Evolutionary conservation across 2,888 invertebrate genomes (phyloP).

Genomic region (Exocentrus adspersus): DNA sequence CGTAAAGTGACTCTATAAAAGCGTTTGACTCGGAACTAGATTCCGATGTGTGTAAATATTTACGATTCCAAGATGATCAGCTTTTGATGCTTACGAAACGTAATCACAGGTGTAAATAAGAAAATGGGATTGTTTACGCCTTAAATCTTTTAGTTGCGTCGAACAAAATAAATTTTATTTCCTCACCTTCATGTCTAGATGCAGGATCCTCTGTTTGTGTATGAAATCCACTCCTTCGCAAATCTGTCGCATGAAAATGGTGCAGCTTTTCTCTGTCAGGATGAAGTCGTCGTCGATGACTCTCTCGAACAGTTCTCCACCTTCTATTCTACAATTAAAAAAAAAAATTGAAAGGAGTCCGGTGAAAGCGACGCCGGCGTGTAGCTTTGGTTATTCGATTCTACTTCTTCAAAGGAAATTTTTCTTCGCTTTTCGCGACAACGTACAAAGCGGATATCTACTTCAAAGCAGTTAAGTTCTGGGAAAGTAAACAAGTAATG

Average conservation of each 20-base stretch:
- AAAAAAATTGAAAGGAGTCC: background rate
- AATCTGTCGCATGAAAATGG: slow-evolving; percentile 97
- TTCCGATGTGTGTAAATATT: background rate
- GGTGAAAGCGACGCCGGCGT: too few species aligned
- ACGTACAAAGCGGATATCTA: too few species aligned
- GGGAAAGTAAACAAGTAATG: too few species aligned
- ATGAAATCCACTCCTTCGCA: slow-evolving; percentile 98
- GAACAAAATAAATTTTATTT: too few species aligned
- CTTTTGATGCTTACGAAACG: background rate
- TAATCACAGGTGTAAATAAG: too few species aligned
- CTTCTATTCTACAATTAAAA: slow-evolving; percentile 83
- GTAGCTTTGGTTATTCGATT: too few species aligned
- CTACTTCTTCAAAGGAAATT: too few species aligned
- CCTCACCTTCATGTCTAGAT: slow-evolving; percentile 96
- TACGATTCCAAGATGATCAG: background rate
- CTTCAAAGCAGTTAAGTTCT: too few species aligned
- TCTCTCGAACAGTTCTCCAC: slow-evolving; percentile 98
- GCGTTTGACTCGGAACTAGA: background rate
- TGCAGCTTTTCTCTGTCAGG: slow-evolving; percentile 94
- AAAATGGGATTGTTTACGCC: too few species aligned
- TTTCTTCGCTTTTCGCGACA: too few species aligned
- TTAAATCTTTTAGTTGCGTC: too few species aligned
- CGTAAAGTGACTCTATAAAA: background rate
- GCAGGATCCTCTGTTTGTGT: slow-evolving; percentile 93
- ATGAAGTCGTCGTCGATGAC: slow-evolving; percentile 99